Base-by-base conservation (phyloP, 2,888 invertebrate species). In the Galerucella nymphaeae region DNA sequence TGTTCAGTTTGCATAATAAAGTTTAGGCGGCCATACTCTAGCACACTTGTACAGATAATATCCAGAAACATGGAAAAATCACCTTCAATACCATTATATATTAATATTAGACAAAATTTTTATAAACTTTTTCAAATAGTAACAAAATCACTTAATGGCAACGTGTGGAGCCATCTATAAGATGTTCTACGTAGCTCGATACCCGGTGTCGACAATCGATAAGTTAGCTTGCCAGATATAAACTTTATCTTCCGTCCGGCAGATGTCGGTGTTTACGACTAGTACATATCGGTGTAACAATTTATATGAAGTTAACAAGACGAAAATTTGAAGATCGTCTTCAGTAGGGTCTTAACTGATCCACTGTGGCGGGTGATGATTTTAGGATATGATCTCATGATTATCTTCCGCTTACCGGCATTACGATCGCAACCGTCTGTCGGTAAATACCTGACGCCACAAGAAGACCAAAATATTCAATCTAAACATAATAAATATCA, bases 321-420 rank as follows among this genome's bases (percentile, higher is more conserved):
- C 14, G 14, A 8, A 1, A 14, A 0, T 2, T 11, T 48, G 5
- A 10, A 20, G 58, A 45, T 68, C 53, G 72, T 72, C 72, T 72
- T 72, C 72, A 72, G 79, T 80, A 79, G 78, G 80, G 80, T 80
- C 79, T 80, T 80, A 77, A 80, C 79, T 80, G 81, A 81, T 81
- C 81, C 79, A 78, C 79, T 81, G 80, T 81, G 76, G 79, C 80
- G 80, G 74, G 70, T 81, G 81, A 81, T 81, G 81, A 77, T 45
- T 14, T 55, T 70, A 53, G 80, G 79, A 80, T 74, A 78, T 82
- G 81, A 82, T 80, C 75, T 42, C 45, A 57, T 80, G 81, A 82
- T 82, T 82, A 81, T 71, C 74, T 50, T 76, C 78, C 80, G 71
- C 80, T 80, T 78, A 55, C 62, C 71, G 53, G 45, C 70, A 70